Evolutionary conservation across 2,113 vertebrate genomes (phyloP), one percentile per base, ranked within the genome.

Genomic region (Centrocercus urophasianus): DNA sequence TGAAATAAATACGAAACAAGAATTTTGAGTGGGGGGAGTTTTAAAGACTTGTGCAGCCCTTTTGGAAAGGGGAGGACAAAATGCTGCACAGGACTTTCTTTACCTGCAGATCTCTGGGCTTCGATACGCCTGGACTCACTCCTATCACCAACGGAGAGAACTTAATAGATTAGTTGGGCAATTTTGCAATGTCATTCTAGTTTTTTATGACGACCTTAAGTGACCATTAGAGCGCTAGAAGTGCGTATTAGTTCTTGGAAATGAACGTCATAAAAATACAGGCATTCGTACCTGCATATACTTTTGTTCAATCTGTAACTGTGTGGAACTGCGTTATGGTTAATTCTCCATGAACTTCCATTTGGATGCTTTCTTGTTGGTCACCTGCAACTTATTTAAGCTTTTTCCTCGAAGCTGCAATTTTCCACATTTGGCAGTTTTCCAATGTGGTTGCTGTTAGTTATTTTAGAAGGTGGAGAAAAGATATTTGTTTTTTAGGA

Each of bases 401-500:
- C 67, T 65, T 95, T 95, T 90, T 89, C 43, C 72, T 76, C 87
- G 38, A 64, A 63, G 36, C 61, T 70, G 79, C 94, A 91, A n/a
- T 88, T 94, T 96, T 90, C 76, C 83, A 63, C 61, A 50, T 71
- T 89, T 86, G 56, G 16, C 56, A 13, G 83, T 90, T 80, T 93
- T 67, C 71, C 84, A 91, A 17, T 36, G 38, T 34, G 47, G 50
- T 75, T 34, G 45, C 69, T 84, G n/a, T 70, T 95, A 85, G 71
- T 87, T 93, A n/a, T 70, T 93, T 91, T 71, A 91, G 82, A 91
- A 91, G 40, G 24, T 32, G 69, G 67, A 93, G 56, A 61, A 22
- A 77, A 92, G 92, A 81, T 69, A 80, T 1, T 87, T 89, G 32
- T 1, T 32, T 90, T 84, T 81, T 64, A 82, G 83, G 79, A 81